Evolutionary conservation across 2,797 vertebrate genomes (phyloP).

Genomic region (Rhyacichthys aspro): DNA sequence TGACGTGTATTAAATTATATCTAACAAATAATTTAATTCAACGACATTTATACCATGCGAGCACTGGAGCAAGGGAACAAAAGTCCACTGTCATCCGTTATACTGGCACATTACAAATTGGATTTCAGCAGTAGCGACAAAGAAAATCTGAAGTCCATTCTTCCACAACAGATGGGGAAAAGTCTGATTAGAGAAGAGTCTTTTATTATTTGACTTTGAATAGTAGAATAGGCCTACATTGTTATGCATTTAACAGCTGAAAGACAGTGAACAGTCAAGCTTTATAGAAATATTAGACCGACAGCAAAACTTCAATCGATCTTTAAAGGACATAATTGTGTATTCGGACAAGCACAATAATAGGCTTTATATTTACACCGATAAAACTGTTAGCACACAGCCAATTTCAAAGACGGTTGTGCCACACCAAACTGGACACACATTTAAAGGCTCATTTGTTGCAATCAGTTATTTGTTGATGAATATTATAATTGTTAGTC

Average conservation of each 20-base stretch:
- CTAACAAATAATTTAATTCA: constrained; percentile 5
- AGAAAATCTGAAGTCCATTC: constrained; percentile 37
- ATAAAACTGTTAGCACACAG: constrained; percentile 42
- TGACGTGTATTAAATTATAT: constrained; percentile 10
- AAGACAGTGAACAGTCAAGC: constrained; percentile 1
- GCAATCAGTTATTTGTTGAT: constrained; percentile 50
- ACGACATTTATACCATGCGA: constrained; percentile 13
- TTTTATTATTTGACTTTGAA: constrained; percentile 23
- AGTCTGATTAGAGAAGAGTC: constrained; percentile 42
- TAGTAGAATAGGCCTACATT: constrained; percentile 12
- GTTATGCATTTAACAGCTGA: background rate
- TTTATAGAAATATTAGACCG: background rate
- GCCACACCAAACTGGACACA: too few species aligned
- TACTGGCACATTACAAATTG: constrained; percentile 30
- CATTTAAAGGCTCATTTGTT: constrained; percentile 67
- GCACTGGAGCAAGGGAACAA: constrained; percentile 1
- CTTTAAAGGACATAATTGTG: background rate
- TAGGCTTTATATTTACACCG: constrained; percentile 17
- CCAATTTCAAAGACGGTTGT: constrained; percentile 44
- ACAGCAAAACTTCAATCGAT: background rate
- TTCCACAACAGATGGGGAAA: constrained; percentile 28
- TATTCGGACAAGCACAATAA: constrained; percentile 18
- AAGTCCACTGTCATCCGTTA: constrained; percentile 17
- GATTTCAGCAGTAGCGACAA: constrained; percentile 32
- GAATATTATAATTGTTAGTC: constrained; percentile 33